Evolutionary conservation across 1,140 invertebrate genomes (phyloP), one percentile per base, ranked within the genome.

Genomic region (Coelopa frigida): DNA sequence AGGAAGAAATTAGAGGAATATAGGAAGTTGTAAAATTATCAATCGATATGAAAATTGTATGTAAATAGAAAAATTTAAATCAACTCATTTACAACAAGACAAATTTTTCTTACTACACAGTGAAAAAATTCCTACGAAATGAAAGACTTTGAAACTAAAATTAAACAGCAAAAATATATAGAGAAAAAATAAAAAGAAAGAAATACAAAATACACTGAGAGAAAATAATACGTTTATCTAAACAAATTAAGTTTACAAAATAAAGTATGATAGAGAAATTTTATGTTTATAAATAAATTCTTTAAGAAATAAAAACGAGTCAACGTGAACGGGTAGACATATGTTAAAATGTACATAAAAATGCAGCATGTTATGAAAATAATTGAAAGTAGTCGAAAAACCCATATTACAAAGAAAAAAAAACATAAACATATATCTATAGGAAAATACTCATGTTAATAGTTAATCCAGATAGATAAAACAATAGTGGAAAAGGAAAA

Each of bases 101-200:
- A 26, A 41, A 24, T 12, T n/a, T 22, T 11, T 41, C 12, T 20
- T 26, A 26, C 27, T 18, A 35, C 24, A 21, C 17, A 44, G 31
- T 2, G 41, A 47, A 47, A 40, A 64, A 64, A 64, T 64, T 64
- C 61, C 61, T 64, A 64, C 58, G 61, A 64, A 64, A 64, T 64
- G 57, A 64, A 64, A 64, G 61, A 64, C 61, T 64, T 64, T 64
- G 61, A 59, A 64, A 57, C 21, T 20, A 43, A 32, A 32, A n/a
- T n/a, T n/a, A n/a, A n/a, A n/a, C n/a, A n/a, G n/a, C 12, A 33
- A 41, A 24, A 23, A 23, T 43, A 31, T 26, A 8, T 17, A 43
- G 21, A 43, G 11, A 29, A 6, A 43, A 17, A 3, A 42, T 8
- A 43, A 43, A 32, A 31, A 43, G 11, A 15, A 14, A 42, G 20